Evolutionary conservation across 1,140 invertebrate genomes (phyloP).

Genomic region (Neodiprion virginianus): DNA sequence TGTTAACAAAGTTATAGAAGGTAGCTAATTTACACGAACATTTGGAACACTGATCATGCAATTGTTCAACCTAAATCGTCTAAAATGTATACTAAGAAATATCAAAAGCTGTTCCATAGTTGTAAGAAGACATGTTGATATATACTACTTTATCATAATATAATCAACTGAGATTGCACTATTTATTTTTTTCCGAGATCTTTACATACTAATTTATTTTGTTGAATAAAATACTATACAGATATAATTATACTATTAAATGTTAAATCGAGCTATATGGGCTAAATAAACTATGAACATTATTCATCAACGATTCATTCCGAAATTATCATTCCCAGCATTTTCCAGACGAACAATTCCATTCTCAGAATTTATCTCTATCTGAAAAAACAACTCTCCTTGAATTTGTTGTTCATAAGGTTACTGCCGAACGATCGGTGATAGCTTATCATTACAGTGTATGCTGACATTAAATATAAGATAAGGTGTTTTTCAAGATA

Average conservation of each 20-base stretch:
- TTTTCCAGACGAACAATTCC: not conserved
- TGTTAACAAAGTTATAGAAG: too few relatives aligned
- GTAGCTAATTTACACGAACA: too few relatives aligned
- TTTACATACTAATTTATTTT: not conserved
- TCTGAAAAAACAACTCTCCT: not conserved
- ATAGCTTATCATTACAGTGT: too few relatives aligned
- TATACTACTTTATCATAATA: constrained; percentile 13
- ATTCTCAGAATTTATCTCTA: not conserved
- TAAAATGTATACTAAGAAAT: constrained; percentile 6
- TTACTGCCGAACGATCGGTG: too few relatives aligned
- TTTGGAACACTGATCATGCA: too few relatives aligned
- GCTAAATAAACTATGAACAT: not conserved
- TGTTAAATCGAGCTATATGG: not conserved
- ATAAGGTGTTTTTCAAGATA: too few relatives aligned
- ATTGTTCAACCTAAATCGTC: too few relatives aligned
- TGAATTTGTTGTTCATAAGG: too few relatives aligned
- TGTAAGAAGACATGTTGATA: constrained; percentile 16
- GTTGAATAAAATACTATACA: not conserved
- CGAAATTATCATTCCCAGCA: not conserved
- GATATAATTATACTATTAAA: not conserved
- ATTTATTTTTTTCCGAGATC: constrained; percentile 17
- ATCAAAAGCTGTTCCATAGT: constrained; percentile 17
- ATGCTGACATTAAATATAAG: too few relatives aligned
- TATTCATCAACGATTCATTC: not conserved
- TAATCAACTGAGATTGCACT: not conserved